These are phyloP conservation scores for Aphelenchoides bicaudatus DNA, from an alignment of 2,888 invertebrate genomes.

Conservation along the genomic window DNA sequence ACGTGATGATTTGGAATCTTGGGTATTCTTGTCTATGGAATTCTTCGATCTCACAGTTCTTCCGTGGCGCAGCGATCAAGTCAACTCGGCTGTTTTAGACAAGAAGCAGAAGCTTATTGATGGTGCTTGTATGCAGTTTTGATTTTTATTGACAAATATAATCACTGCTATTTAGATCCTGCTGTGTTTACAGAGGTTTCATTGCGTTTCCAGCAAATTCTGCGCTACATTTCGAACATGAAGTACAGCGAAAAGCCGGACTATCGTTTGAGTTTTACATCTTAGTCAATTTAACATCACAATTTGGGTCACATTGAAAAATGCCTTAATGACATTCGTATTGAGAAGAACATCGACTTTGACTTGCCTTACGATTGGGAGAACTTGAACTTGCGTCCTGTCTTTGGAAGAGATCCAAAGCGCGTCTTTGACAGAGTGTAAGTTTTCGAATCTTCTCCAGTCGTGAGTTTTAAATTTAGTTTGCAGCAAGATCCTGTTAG, in stretches of 20 bases:
- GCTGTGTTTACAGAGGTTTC: constrained; percentile 4
- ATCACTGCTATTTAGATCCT: constrained; percentile 5
- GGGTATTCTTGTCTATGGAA: constrained; percentile 20
- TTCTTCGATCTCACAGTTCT: constrained; percentile 17
- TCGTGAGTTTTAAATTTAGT: too few species aligned
- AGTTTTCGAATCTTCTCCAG: too few species aligned
- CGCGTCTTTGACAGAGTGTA: too few species aligned
- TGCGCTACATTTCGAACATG: constrained; percentile 11
- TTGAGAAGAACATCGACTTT: constrained; percentile 5
- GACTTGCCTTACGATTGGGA: constrained; percentile 23
- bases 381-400: too few species aligned
- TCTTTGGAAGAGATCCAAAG: too few species aligned
- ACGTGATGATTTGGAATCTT: constrained; percentile 23
- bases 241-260: constrained; percentile 19
- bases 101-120: constrained; percentile 22
- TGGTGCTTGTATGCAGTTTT: constrained; percentile 5
- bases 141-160: too few species aligned
- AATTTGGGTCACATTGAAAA: constrained; percentile 8
- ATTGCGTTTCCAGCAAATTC: background rate
- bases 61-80: constrained; percentile 20
- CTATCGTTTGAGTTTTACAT: too few species aligned
- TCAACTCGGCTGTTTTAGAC: constrained; percentile 3
- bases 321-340: background rate
- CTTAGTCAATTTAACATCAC: too few species aligned
- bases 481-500: too few species aligned